Conservation (phyloP, 1,140 invertebrate genomes). For the Spodoptera litura region DNA sequence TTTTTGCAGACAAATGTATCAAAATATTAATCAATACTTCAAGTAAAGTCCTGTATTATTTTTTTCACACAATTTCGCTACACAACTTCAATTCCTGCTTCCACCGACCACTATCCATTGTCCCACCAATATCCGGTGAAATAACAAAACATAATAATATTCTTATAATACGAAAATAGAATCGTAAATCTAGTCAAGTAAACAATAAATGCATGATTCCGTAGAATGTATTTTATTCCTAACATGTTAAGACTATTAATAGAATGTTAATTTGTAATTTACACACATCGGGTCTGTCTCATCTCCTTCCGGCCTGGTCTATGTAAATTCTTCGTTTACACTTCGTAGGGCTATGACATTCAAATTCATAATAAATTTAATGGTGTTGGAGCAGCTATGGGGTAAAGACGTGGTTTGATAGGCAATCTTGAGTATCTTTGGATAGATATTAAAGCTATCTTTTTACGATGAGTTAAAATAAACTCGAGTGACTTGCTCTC, state of each 20-base stretch:
- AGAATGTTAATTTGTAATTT: conserved; percentile 45
- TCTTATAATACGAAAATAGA: conserved; percentile 5
- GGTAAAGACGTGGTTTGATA: not conserved
- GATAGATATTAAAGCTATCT: too few relatives aligned
- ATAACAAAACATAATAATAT: not conserved
- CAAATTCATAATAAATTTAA: conserved; percentile 54
- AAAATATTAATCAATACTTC: too few relatives aligned
- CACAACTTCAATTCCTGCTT: too few relatives aligned
- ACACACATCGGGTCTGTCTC: conserved; percentile 40
- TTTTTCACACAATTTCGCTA: too few relatives aligned
- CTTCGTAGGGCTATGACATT: conserved; percentile 45
- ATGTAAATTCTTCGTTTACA: conserved; percentile 30
- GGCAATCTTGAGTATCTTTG: too few relatives aligned
- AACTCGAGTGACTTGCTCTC: too few relatives aligned
- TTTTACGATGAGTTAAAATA: too few relatives aligned
- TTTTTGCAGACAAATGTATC: too few relatives aligned
- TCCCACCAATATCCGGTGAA: conserved; percentile 9
- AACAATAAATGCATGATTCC: conserved; percentile 30
- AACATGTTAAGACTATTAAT: conserved; percentile 35
- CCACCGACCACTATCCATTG: too few relatives aligned
- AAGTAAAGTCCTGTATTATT: too few relatives aligned
- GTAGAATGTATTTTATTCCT: conserved; percentile 39
- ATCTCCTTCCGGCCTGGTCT: conserved; percentile 35
- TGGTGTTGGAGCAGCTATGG: conserved; percentile 34
- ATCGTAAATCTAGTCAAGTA: conserved; percentile 14